Evolutionary conservation across 2,888 invertebrate species (phyloP).

Genomic region (Microplitis deprimator): DNA sequence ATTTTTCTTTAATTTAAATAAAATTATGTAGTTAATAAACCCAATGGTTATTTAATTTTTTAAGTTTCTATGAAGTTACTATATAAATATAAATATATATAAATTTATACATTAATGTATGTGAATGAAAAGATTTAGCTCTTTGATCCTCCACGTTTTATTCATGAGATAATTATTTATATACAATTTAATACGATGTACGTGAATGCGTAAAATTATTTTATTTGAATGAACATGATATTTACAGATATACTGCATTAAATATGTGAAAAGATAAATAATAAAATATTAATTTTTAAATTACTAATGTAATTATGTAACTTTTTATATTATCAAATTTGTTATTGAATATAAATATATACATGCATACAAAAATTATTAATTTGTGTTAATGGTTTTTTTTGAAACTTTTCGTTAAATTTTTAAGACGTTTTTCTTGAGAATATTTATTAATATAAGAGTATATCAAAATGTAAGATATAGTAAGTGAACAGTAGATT

Average conservation of each 20-base stretch:
- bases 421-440: not conserved
- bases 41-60: not conserved
- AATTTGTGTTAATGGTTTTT: no score
- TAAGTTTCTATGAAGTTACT: not conserved
- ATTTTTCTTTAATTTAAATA: constrained; percentile 13
- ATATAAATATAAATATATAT: no score
- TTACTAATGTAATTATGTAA: not conserved
- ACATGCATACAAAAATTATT: not conserved
- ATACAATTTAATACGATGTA: not conserved
- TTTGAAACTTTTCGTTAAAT: not conserved
- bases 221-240: not conserved
- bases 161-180: not conserved
- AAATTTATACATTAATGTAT: not conserved
- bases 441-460: not conserved
- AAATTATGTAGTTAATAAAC: not conserved
- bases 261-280: not conserved
- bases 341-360: not conserved
- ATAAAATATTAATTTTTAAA: not conserved
- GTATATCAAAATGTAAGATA: not conserved
- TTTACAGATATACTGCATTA: not conserved
- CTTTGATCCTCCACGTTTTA: not conserved
- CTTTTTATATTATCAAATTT: not conserved
- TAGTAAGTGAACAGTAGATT: not conserved
- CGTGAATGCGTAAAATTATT: not conserved
- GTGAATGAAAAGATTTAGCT: not conserved